Evolutionary conservation across 2,888 invertebrate species (phyloP).

Genomic region (Neoitamus cyanurus): DNA sequence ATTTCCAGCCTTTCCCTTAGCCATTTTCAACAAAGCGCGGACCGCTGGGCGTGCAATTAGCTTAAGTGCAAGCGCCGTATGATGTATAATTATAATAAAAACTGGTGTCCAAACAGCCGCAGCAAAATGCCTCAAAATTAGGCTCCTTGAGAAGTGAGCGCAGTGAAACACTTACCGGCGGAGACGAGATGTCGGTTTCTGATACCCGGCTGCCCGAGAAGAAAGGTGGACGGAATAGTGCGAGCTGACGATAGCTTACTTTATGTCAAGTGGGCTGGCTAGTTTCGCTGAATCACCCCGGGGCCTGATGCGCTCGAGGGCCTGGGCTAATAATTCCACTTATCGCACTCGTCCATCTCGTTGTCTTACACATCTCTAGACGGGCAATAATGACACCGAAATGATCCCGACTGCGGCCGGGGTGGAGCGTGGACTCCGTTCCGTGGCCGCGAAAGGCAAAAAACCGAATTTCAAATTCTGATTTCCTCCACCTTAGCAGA

Average conservation of each 20-base stretch:
- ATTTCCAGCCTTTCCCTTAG: background rate
- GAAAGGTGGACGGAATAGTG: background rate
- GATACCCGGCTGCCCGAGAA: conserved; percentile 1
- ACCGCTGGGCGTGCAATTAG: background rate
- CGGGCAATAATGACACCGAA: conserved; percentile 9
- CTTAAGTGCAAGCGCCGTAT: conserved; percentile 30
- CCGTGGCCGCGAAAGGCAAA: background rate
- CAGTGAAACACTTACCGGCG: conserved; percentile 31
- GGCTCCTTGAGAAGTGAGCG: conserved; percentile 13
- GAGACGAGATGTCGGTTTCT: conserved; percentile 43
- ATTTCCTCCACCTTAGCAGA: background rate
- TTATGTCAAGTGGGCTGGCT: conserved; percentile 27
- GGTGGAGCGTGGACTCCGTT: background rate
- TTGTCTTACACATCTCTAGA: background rate
- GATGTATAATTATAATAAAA: conserved; percentile 34
- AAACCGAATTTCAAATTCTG: background rate
- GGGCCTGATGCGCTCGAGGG: background rate
- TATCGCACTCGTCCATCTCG: conserved; percentile 29
- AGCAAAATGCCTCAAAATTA: conserved; percentile 41
- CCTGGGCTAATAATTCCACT: conserved; percentile 22
- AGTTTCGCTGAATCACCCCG: conserved; percentile 33
- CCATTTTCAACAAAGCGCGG: background rate
- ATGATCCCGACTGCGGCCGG: background rate
- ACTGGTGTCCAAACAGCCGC: conserved; percentile 37
- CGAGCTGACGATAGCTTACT: conserved; percentile 15